Evolutionary conservation across 1,140 invertebrate genomes (phyloP).

Genomic region (Monomorium pharaonis): DNA sequence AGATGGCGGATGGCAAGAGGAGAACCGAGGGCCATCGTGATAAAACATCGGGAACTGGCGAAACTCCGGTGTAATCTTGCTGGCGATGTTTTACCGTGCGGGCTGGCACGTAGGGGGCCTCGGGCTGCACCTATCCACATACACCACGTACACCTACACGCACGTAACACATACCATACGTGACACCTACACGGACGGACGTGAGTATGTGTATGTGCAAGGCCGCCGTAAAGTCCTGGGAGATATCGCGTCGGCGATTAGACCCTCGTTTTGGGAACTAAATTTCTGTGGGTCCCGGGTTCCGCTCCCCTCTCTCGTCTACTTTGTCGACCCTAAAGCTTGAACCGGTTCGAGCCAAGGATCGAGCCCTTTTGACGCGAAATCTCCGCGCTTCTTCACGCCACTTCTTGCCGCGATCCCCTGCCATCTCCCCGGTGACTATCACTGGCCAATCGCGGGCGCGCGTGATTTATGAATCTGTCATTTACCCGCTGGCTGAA

Average conservation of each 20-base stretch:
- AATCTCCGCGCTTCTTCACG: slow-evolving; percentile 5
- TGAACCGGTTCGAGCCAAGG: slow-evolving; percentile 9
- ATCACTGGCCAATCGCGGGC: slow-evolving; percentile 15
- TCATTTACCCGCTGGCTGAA: slow-evolving; percentile 14
- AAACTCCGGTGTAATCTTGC: slow-evolving; percentile 79
- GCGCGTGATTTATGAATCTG: slow-evolving; percentile 38
- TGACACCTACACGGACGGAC: background rate
- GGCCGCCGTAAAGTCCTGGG: slow-evolving; percentile 69
- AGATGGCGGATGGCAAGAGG: slow-evolving; percentile 2
- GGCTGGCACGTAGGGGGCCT: slow-evolving; percentile 54
- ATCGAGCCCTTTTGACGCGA: slow-evolving; percentile 36
- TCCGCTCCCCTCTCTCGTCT: background rate
- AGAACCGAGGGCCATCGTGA: slow-evolving; percentile 71
- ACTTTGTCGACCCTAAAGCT: slow-evolving; percentile 5
- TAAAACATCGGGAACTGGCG: slow-evolving; percentile 79
- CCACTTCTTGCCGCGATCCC: background rate
- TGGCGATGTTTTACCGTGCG: slow-evolving; percentile 74
- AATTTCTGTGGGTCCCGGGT: slow-evolving; percentile 65
- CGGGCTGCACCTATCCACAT: slow-evolving; percentile 2
- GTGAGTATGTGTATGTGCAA: background rate
- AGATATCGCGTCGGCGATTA: slow-evolving; percentile 75
- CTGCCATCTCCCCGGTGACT: background rate
- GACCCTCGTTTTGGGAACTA: slow-evolving; percentile 76
- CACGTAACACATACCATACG: too few species aligned
- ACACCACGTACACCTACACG: background rate